phyloP scores from a whole-genome alignment of 2,797 vertebrate species.

The Poecilia velifera region DNA sequence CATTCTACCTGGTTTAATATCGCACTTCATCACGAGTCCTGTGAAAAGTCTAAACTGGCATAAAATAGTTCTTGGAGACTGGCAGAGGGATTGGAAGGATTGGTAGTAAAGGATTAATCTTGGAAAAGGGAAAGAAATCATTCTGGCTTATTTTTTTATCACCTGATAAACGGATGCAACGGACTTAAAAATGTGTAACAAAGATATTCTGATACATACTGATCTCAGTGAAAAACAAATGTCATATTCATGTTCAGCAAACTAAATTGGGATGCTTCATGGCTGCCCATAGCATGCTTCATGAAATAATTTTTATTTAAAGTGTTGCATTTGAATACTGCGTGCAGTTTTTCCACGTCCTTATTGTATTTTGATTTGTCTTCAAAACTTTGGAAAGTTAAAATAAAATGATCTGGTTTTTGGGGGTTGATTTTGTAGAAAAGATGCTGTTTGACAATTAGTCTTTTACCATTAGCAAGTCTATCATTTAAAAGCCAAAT shows the following conservation, averaged over 20 bases:
- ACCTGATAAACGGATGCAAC: slow-evolving; percentile 55
- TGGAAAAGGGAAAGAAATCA: slow-evolving; percentile 46
- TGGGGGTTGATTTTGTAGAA: too few relatives aligned
- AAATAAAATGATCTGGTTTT: neutral
- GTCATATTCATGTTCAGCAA: neutral
- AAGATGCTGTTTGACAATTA: neutral
- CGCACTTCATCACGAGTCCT: slow-evolving; percentile 64
- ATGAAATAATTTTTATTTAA: neutral
- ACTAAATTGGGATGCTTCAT: neutral
- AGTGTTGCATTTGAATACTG: neutral
- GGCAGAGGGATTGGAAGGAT: slow-evolving; percentile 52
- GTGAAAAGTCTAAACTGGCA: slow-evolving; percentile 68
- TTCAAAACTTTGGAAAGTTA: neutral
- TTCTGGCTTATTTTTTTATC: slow-evolving; percentile 42
- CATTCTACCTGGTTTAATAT: slow-evolving; percentile 74
- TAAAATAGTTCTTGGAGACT: slow-evolving; percentile 57
- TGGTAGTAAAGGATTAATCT: slow-evolving; percentile 65
- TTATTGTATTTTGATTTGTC: neutral
- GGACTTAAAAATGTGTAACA: slow-evolving; percentile 38
- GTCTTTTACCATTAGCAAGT: neutral
- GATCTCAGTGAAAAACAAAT: slow-evolving; percentile 15
- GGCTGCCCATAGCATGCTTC: neutral
- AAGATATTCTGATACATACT: slow-evolving; percentile 28
- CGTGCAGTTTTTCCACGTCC: neutral
- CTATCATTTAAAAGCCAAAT: neutral